Conservation (phyloP, 2,797 vertebrate genomes). For the Oophaga sylvatica region DNA sequence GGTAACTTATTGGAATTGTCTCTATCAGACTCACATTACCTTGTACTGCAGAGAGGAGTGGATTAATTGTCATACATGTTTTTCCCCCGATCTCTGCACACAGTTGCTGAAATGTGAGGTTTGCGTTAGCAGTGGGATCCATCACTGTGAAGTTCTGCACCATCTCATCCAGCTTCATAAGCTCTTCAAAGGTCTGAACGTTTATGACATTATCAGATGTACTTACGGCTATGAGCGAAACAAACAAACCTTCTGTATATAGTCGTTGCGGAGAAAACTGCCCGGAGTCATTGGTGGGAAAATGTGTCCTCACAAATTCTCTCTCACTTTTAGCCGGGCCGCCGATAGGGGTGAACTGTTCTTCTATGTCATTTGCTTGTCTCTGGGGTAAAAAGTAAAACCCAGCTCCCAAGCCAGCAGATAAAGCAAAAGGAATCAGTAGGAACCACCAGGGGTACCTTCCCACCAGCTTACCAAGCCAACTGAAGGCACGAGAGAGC, state of each 20-base stretch:
- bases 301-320: conserved; percentile 71
- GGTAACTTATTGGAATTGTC: conserved; percentile 69
- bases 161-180: conserved; percentile 69
- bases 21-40: conserved; percentile 56
- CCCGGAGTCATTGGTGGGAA: conserved; percentile 67
- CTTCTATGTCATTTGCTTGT: conserved; percentile 70
- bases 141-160: conserved; percentile 61
- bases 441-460: conserved; percentile 77
- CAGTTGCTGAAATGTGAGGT: conserved; percentile 65
- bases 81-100: conserved; percentile 67
- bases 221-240: conserved; percentile 60
- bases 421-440: conserved; percentile 68
- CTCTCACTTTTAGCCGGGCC: conserved; percentile 82
- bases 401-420: conserved; percentile 71
- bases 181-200: conserved; percentile 64
- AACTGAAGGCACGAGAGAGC: conserved; percentile 66
- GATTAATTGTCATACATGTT: conserved; percentile 26
- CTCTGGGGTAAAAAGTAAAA: conserved; percentile 71
- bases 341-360: conserved; percentile 78
- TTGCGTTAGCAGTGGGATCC: neutral
- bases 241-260: conserved; percentile 72
- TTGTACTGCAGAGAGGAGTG: conserved; percentile 65
- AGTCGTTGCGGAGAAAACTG: conserved; percentile 77
- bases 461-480: conserved; percentile 71
- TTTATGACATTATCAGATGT: conserved; percentile 68